Evolutionary conservation across 2,888 invertebrate genomes (phyloP).

Genomic region (Busseola fusca): DNA sequence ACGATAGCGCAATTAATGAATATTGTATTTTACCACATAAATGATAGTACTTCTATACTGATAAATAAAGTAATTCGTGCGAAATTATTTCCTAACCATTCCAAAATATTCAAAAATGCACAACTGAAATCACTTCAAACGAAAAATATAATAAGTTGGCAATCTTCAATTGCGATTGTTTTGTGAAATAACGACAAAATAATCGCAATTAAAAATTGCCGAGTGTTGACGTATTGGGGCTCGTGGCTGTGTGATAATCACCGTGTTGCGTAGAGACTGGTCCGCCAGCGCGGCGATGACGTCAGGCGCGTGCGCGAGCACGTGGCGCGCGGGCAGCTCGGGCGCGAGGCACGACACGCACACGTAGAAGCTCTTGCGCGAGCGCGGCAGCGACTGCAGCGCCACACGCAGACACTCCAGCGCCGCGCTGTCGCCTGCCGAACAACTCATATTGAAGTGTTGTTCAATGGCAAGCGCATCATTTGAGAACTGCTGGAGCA

Average conservation of each 20-base stretch:
- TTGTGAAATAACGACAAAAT: no score
- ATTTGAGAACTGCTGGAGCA: background rate
- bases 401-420: constrained; percentile 73
- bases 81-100: no score
- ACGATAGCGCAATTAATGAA: no score
- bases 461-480: background rate
- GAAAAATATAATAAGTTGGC: no score
- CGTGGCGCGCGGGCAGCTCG: constrained; percentile 58
- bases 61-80: no score
- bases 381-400: constrained; percentile 68
- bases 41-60: no score
- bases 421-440: constrained; percentile 67
- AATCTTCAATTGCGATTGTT: no score
- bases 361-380: constrained; percentile 73
- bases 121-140: no score
- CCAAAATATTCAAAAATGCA: no score
- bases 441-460: background rate
- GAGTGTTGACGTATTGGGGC: no score
- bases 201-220: no score
- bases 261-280: constrained; percentile 23
- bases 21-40: no score
- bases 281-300: constrained; percentile 57
- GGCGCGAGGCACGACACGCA: constrained; percentile 66
- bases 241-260: background rate
- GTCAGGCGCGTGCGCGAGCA: constrained; percentile 65